Conservation (phyloP, 1,140 invertebrate genomes). For the Papilio glaucus region DNA sequence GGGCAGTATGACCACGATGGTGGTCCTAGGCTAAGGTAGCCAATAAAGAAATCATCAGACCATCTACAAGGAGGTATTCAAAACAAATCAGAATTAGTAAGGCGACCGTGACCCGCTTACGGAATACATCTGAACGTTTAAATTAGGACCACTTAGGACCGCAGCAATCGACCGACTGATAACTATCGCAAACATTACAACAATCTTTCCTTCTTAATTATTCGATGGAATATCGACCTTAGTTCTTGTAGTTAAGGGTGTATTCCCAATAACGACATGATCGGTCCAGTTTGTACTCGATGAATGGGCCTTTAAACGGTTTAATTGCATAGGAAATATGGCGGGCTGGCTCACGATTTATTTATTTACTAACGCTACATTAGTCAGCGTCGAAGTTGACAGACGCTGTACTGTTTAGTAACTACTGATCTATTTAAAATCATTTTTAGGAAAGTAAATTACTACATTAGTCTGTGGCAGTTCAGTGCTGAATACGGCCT, state of each 20-base stretch:
- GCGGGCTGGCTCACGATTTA: neutral
- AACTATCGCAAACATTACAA: slow-evolving; percentile 14
- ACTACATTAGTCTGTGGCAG: no score
- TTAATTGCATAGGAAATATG: slow-evolving; percentile 22
- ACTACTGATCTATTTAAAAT: neutral
- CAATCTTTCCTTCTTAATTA: slow-evolving; percentile 22
- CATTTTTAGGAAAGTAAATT: no score
- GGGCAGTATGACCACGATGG: no score
- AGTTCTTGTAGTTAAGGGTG: neutral
- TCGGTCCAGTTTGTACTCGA: neutral
- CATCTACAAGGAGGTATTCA: neutral
- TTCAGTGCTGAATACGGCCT: no score
- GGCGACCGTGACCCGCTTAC: neutral
- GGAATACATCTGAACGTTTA: neutral
- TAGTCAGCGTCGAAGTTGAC: neutral
- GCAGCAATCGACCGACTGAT: neutral
- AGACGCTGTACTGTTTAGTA: neutral
- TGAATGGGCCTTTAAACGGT: slow-evolving; percentile 3
- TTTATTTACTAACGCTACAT: neutral
- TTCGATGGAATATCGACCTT: slow-evolving; percentile 6
- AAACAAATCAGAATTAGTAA: neutral
- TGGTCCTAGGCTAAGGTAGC: no score
- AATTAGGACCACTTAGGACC: slow-evolving; percentile 19
- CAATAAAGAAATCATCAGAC: neutral
- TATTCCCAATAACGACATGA: neutral